Base-by-base conservation (phyloP, 2,888 invertebrate species). In the Ethmia dodecea region DNA sequence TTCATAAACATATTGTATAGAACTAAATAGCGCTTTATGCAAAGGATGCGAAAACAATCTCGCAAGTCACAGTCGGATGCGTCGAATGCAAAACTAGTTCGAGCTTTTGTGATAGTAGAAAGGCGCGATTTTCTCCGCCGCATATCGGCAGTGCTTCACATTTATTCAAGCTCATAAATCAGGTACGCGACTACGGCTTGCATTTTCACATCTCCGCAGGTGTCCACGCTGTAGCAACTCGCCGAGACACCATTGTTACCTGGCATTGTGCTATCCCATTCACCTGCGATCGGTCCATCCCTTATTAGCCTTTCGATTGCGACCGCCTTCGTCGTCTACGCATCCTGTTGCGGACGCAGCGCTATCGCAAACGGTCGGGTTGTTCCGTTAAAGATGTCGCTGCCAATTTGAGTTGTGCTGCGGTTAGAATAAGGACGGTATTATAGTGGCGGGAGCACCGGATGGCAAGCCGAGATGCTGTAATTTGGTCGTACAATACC, bases 381-480 rank as follows among this genome's bases (percentile, higher is more conserved):
- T 20, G 20, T 20, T 6, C 9, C n/a, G 9, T 22, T 2, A 20
- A 20, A 20, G 6, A 8, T 2, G 8, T 20, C 20, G 20, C 20
- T 3, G 8, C 6, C 20, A 20, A 20, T 49, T 52, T n/a, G n/a
- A n/a, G n/a, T n/a, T n/a, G n/a, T n/a, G n/a, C n/a, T n/a, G n/a
- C 22, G 22, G 9, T 22, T 22, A 22, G 8, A n/a, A 22, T 22
- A 26, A 26, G 26, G 26, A 26, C 11, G 26, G 8, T 6, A 26
- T 26, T 10, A n/a, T 4, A 10, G 6, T 26, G 10, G 26, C 26
- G 11, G 11, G 11, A 22, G 13, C 29, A 65, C 80, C 79, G 84
- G 83, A 83, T 80, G 83, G 78, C 75, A 78, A 80, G 77, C 65
- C 63, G 80, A 81, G 80, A 79, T 70, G 80, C 69, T 70, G 77